Evolutionary conservation across 2,888 invertebrate genomes (phyloP), one percentile per base, ranked within the genome.

Genomic region (Graphium colonna): DNA sequence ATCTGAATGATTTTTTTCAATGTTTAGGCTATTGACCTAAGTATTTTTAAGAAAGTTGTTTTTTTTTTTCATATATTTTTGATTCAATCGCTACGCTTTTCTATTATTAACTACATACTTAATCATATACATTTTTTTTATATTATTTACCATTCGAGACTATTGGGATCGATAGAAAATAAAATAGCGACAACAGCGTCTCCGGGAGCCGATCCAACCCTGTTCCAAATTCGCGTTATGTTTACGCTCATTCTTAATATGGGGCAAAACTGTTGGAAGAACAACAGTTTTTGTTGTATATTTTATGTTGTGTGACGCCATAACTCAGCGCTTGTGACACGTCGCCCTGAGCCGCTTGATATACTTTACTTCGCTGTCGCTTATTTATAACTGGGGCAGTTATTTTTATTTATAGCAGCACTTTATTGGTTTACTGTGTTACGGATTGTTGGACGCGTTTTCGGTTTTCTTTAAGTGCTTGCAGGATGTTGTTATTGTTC

Each of bases 171-270:
- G n/a, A n/a, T n/a, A n/a, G n/a, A n/a, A n/a, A n/a, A n/a, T n/a
- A 41, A 16, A 9, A 28, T 52, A 52, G 46, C 18, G n/a, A 0
- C 13, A 33, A 58, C 1, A 60, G 7, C 79, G 59, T 62, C 84
- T 85, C 84, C 77, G 70, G 57, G 26, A 49, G 41, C 60, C 47
- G 56, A 57, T 47, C 44, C 55, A 43, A 49, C 64, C 48, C 61
- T 77, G 71, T 79, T 78, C 83, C 79, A 74, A 82, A 83, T 82
- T 81, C 84, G 78, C 83, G 82, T 86, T 87, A 83, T 85, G 86
- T 85, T 86, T 85, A 82, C 78, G 83, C 84, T 84, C 86, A 82
- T 86, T 87, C 85, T 86, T 87, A 88, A 89, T 89, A 89, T 88
- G 89, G 86, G 83, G 78, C 85, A 87, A 86, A 87, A 88, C 86